Conservation (phyloP, 1,140 invertebrate species). For the Pseudobourletiella spinata region DNA sequence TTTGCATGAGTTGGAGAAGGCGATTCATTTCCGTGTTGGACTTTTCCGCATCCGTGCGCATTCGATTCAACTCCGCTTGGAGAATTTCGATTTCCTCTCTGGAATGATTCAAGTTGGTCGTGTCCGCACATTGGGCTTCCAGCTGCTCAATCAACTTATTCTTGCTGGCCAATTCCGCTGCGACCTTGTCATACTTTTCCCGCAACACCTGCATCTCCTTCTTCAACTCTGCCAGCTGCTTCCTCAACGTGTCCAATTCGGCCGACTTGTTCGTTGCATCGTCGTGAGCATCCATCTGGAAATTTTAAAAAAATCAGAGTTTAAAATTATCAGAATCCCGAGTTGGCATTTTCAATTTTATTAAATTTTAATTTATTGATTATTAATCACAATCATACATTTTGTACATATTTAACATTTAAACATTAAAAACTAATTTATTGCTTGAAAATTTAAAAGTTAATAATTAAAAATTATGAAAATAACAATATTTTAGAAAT, state of each 20-base stretch:
- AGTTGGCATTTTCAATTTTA: too few species aligned
- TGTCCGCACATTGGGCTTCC: neutral
- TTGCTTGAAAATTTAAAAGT: too few species aligned
- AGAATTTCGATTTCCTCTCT: constrained; percentile 1
- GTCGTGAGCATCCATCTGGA: constrained; percentile 7
- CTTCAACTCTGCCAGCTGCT: constrained; percentile 1
- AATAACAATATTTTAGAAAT: too few species aligned
- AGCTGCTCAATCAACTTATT: neutral
- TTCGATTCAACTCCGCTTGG: neutral
- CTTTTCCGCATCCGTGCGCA: neutral
- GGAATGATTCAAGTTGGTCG: neutral
- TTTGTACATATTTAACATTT: too few species aligned
- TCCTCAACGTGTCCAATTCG: neutral
- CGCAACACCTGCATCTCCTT: neutral
- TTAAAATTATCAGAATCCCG: too few species aligned
- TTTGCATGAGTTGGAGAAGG: constrained; percentile 81
- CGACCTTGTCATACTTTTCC: neutral
- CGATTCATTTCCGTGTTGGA: constrained; percentile 2
- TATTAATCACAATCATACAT: too few species aligned
- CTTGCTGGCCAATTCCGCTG: neutral
- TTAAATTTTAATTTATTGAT: too few species aligned
- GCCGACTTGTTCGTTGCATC: neutral
- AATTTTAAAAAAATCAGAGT: neutral
- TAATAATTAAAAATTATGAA: too few species aligned
- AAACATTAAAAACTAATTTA: too few species aligned